Evolutionary conservation across 2,113 vertebrate species (phyloP), one percentile per base, ranked within the genome.

Genomic region (Ancistrus triradiatus): DNA sequence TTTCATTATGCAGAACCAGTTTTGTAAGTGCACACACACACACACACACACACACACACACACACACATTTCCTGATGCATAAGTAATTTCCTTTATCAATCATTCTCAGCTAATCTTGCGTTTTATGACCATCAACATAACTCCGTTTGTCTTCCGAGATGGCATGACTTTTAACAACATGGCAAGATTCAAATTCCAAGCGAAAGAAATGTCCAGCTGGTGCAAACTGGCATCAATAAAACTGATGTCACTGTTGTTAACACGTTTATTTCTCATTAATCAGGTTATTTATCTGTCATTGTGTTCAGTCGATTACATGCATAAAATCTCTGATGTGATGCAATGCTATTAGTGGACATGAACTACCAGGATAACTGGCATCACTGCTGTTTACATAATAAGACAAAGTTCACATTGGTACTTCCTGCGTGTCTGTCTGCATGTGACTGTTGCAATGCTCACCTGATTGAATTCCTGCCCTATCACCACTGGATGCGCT

Each of bases 391-490:
- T 63, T 74, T 66, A 81, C 81, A 74, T 73, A 59, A 24, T 63
- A 47, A 63, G 60, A 56, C 83, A 86, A 87, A 86, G 84, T 80
- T 81, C 83, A 80, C 18, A 3, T 1, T 27, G 2, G 19, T 50
- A n/a, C 74, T 50, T 18, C 48, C 72, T 62, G 79, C 81, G 79
- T 85, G 84, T 84, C 74, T 11, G 13, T 19, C 31, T 28, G 21
- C 15, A n/a, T 66, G n/a, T 53, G 83, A 81, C 79, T 73, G 80
- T 76, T 31, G 62, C 50, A 74, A 59, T 59, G 55, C 78, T 88
- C 84, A 7, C 81, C 81, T 82, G 82, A 85, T 78, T 66, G 35
- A 82, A 76, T 82, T 82, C 28, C 67, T 74, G 67, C 68, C 83
- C 75, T 72, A 79, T 87, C 81, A 83, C 49, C n/a, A 31, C n/a